Base-by-base conservation (phyloP, 64 coral and sea anemone genomes). In the Dendrophyllia cribrosa region DNA sequence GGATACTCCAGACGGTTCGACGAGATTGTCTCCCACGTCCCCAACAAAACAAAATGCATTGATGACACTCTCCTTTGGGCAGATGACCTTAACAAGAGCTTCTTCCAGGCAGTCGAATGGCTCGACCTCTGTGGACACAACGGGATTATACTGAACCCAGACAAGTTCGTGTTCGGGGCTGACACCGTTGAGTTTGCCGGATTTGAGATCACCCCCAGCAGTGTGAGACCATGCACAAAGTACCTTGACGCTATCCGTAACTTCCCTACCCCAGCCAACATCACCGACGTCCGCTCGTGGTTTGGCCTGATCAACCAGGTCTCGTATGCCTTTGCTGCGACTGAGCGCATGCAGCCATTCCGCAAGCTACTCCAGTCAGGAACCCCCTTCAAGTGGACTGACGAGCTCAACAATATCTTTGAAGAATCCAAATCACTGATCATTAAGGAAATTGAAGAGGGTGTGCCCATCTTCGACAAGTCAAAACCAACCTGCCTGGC, bases 401-500 rank as follows among this genome's bases (percentile, higher is more conserved):
- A 93, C 14, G 62, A 87, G 12, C 91, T 87, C 9, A 92, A 79
- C 60, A 20, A 65, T 7, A 5, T 90, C 5, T 91, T 91, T 66
- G 62, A 81, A 46, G 89, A 91, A 66, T 91, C 89, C 9, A 93
- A 87, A 82, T 52, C 70, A 16, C 23, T 68, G 5, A 91, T 91
- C 89, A 83, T 91, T 62, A 26, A n/a, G 26, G 88, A 90, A 14
- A 91, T 91, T 50, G 20, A 91, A 91, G 76, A 83, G 43, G 77
- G 89, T 43, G 76, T 91, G 20, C 77, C 19, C 44, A 83, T 91
- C 76, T 91, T 83, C 58, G 89, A 91, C 19, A 91, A 82, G 48
- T 91, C 83, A 3, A 92, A 92, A 43, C 90, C 82, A 50, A 86
- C 90, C 1, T 92, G 90, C 59, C 90, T 92, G 0, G 82, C 81